Evolutionary conservation across 2,113 vertebrate species (phyloP), one percentile per base, ranked within the genome.

Genomic region (Microcebus jonahi): DNA sequence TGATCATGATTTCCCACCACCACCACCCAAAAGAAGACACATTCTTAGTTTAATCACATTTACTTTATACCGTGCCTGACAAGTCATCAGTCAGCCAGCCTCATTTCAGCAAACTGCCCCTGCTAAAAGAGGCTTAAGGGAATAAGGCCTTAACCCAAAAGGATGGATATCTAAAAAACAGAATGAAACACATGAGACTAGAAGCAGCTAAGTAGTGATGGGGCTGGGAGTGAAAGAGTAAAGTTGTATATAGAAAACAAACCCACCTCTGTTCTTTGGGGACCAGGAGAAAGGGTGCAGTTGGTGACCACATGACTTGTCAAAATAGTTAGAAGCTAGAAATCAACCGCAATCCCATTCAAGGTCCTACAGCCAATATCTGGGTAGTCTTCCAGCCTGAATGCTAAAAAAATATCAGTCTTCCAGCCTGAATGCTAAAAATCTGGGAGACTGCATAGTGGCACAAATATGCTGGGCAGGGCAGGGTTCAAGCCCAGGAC

Each of bases 21-120:
- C 34, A 48, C 13, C 12, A 39, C n/a, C 34, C 20, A 20, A 25
- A 45, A 50, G 79, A 94, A 91, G 48, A 96, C 36, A 73, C 1
- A 42, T 75, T 65, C 75, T 86, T 55, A 53, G 34, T 87, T 80
- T 95, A 95, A 96, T 91, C 82, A 89, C 86, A 93, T 94, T 93
- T 97, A 42, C 48, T 96, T 96, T 87, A 91, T 42, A 83, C 45
- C 8, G 8, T 53, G 57, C 14, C 59, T 91, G 82, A 91, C 48
- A 95, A 92, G 34, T 68, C 31, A 57, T 63, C 91, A 77, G 21
- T 90, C 67, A 82, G 20, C 45, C 57, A 68, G 39, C 2, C 31
- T 95, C 36, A 48, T 96, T 96, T 92, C 27, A 85, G 81, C 67
- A 92, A 68, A 42, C 36, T 86, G 31, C 91, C 45, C 45, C 53